Conservation (phyloP, 1,140 invertebrate genomes). For the Tetramorium alpestre region DNA sequence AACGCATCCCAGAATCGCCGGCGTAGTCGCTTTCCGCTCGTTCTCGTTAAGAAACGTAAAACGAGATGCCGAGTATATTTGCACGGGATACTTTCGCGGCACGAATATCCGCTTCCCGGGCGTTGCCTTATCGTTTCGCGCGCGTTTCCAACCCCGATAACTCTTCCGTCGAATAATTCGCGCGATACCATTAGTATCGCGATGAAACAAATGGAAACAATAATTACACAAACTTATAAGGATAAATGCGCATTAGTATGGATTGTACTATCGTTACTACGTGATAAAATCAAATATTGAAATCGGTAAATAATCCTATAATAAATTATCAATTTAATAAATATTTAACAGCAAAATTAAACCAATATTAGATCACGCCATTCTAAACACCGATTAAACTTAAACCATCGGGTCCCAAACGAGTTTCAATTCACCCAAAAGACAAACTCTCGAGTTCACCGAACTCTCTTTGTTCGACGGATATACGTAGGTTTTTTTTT, state of each 20-base stretch:
- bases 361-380: background rate
- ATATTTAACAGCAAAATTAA: background rate
- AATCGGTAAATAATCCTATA: constrained; percentile 25
- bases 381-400: background rate
- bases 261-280: background rate
- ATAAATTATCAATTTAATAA: constrained; percentile 25
- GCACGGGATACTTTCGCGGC: constrained; percentile 10
- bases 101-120: background rate
- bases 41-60: constrained; percentile 32
- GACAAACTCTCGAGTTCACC: constrained; percentile 1
- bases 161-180: background rate
- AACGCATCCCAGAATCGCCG: background rate
- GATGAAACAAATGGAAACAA: background rate
- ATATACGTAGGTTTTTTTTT: background rate
- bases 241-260: background rate
- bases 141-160: background rate
- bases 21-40: background rate
- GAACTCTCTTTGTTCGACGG: background rate
- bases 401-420: background rate
- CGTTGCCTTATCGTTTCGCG: background rate
- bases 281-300: background rate
- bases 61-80: background rate
- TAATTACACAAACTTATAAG: background rate
- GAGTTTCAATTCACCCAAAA: background rate
- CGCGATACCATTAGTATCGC: background rate